These are phyloP conservation scores for Astreopora myriophthalma DNA, from an alignment of 64 coral and sea anemone genomes.

Conservation along the genomic window DNA sequence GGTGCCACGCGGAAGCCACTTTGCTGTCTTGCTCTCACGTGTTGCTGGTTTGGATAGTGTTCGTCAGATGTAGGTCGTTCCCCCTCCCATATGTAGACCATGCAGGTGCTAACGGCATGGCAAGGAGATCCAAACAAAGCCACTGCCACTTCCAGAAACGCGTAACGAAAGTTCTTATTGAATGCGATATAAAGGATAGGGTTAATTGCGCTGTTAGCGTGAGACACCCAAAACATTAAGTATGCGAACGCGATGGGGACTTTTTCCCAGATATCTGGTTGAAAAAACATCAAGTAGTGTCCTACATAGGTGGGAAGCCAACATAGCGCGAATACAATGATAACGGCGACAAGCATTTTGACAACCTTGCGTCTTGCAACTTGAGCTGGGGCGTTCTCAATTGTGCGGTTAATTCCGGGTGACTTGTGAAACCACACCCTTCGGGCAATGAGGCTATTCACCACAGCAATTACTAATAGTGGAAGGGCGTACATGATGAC, in stretches of 20 bases:
- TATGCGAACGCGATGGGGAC: not conserved
- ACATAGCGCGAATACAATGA: slow-evolving; percentile 59
- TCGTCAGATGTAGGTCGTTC: not conserved
- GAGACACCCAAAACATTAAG: slow-evolving; percentile 1
- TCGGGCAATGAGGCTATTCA: slow-evolving; percentile 38
- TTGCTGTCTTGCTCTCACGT: not conserved
- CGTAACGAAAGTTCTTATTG: not conserved
- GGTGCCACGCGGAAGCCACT: not conserved
- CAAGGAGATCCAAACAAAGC: not conserved
- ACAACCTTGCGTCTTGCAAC: slow-evolving; percentile 56
- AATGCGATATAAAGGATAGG: slow-evolving; percentile 4
- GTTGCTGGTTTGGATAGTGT: not conserved
- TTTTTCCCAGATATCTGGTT: not conserved
- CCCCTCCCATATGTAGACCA: not conserved
- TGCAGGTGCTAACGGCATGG: not conserved
- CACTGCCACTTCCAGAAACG: not conserved
- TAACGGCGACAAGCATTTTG: slow-evolving; percentile 58
- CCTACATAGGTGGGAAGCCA: slow-evolving; percentile 54
- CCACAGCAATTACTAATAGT: slow-evolving; percentile 5
- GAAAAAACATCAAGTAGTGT: slow-evolving; percentile 52
- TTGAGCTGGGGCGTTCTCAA: not conserved
- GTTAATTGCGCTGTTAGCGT: slow-evolving; percentile 29
- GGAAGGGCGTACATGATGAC: slow-evolving; percentile 50
- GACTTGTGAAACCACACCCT: slow-evolving; percentile 60
- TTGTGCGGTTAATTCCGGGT: slow-evolving; percentile 18